These are phyloP conservation scores for Ochotona curzoniae DNA, from an alignment of 2,113 vertebrate species.

Conservation along the genomic window DNA sequence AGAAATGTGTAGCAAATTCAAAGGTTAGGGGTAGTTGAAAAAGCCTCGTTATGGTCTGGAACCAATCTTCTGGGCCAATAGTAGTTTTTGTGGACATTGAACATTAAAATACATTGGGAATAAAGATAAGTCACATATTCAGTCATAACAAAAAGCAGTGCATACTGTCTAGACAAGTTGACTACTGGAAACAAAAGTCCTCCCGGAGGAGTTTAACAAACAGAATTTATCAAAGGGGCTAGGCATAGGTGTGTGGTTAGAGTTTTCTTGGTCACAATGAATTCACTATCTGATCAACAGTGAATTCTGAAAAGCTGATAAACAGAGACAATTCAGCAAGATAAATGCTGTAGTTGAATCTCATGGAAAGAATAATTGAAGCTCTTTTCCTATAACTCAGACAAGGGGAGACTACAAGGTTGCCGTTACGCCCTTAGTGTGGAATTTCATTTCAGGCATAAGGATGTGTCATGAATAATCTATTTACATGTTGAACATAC, in stretches of 20 bases:
- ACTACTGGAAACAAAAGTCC: neutral
- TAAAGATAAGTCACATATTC: neutral
- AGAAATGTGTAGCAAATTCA: neutral
- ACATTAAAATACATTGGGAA: conserved; percentile 3
- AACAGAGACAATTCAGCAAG: neutral
- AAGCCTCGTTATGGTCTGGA: neutral
- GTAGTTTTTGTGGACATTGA: neutral
- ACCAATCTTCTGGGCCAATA: neutral
- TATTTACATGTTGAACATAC: neutral
- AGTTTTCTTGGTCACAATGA: neutral
- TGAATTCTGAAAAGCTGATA: conserved; percentile 15
- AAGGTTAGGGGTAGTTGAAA: neutral
- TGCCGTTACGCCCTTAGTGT: neutral
- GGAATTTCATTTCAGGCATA: neutral
- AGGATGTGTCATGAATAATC: neutral
- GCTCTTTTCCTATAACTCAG: neutral
- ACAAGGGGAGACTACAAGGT: neutral
- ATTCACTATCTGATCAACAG: neutral
- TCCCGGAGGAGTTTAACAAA: neutral
- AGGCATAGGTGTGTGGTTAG: neutral
- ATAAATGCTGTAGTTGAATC: neutral
- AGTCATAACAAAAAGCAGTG: neutral
- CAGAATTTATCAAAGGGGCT: neutral
- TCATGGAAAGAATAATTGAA: neutral
- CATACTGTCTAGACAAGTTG: neutral